Evolutionary conservation across 2,888 invertebrate genomes (phyloP), one percentile per base, ranked within the genome.

Genomic region (Apamea anceps): DNA sequence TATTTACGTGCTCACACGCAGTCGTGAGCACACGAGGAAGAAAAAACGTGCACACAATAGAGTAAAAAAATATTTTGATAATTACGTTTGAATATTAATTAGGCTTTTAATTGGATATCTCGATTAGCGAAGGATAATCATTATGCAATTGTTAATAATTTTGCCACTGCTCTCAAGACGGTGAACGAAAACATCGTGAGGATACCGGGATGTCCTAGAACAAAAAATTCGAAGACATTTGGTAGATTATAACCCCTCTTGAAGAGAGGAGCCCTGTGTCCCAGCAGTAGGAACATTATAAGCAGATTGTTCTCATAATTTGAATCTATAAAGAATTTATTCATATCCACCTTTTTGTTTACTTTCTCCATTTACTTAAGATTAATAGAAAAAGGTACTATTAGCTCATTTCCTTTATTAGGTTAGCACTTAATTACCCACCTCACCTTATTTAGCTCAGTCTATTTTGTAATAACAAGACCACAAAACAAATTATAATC

Each of bases 1-100:
- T 93, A 82, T 82, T 68, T 28, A 90, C 90, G 88, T 85, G 85
- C 90, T 89, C 90, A 88, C 89, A 89, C 90, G 89, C 90, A 85
- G 86, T 80, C 70, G 79, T 85, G 88, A 89, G 86, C 88, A 91
- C 86, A 81, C 79, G 77, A 68, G 86, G 87, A 91, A 91, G 63
- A 92, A 92, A 92, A 92, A 92, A 89, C 88, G 54, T 79, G 82
- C 79, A 81, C 83, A 87, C 84, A 85, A 89, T 86, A 62, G 72
- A 67, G 62, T 66, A 74, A 82, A 84, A 60, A 85, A 85, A 85
- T 80, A 86, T 88, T 90, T 87, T 88, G 79, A 77, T 84, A 79
- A 87, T 84, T 87, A 84, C 51, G 78, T 80, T 80, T 86, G 77
- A 86, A 89, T 80, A 80, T 42, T 80, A 85, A 77, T 67, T 72